Percentiles rank a stretch among this genome's conserved stretches.
These are phyloP conservation scores for Andrena camellia DNA, from an alignment of 2,888 invertebrate species.

Conservation along the genomic window DNA sequence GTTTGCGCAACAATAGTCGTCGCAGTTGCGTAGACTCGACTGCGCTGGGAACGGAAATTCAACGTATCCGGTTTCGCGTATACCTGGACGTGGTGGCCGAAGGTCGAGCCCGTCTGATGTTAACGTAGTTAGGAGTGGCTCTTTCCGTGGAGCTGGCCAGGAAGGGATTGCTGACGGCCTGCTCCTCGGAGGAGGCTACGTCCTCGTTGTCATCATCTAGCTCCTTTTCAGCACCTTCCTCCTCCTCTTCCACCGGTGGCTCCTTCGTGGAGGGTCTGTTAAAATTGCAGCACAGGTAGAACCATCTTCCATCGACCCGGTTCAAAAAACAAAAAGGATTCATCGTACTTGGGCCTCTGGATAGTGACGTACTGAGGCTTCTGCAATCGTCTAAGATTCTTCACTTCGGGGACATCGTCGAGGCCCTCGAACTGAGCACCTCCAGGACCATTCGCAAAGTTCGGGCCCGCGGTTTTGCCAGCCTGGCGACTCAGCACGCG, in stretches of 20 bases:
- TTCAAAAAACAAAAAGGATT: neutral
- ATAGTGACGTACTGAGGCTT: conserved; percentile 91
- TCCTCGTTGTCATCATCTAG: conserved; percentile 84
- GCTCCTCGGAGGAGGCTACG: conserved; percentile 80
- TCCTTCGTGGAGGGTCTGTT: conserved; percentile 70
- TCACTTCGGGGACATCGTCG: conserved; percentile 82
- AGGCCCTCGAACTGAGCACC: conserved; percentile 86
- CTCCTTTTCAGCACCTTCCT: conserved; percentile 77
- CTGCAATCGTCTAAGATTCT: conserved; percentile 84
- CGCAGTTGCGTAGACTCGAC: no score
- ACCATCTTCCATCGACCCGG: neutral
- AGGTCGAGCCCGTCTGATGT: conserved; percentile 80
- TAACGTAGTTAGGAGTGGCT: conserved; percentile 80
- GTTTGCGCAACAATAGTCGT: no score
- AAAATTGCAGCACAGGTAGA: neutral
- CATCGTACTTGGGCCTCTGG: conserved; percentile 88
- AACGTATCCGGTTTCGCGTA: conserved; percentile 42
- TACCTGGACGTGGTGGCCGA: conserved; percentile 77
- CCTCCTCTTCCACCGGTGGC: conserved; percentile 73
- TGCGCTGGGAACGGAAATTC: neutral
- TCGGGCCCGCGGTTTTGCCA: conserved; percentile 65
- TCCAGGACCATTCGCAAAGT: conserved; percentile 86
- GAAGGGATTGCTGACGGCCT: conserved; percentile 76
- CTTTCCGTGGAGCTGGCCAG: conserved; percentile 73
- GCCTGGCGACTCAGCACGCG: conserved; percentile 88